Evolutionary conservation across 1,140 invertebrate species (phyloP).

Genomic region (Drosophila elegans): DNA sequence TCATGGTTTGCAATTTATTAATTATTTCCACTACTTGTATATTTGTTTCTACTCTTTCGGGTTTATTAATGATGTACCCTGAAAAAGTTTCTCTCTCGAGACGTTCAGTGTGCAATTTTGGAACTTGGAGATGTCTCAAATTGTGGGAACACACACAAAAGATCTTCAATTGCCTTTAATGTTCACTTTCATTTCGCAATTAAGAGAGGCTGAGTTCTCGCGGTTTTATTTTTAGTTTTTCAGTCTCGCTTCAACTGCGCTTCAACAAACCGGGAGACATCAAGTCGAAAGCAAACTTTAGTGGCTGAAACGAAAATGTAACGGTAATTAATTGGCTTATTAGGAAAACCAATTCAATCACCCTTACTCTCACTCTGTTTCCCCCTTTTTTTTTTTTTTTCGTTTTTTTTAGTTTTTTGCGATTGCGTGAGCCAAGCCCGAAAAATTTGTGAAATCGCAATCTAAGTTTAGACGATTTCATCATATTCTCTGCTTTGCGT

Average conservation of each 20-base stretch:
- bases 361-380: constrained; percentile 10
- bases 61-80: constrained; percentile 11
- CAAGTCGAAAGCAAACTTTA: constrained; percentile 13
- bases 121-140: neutral
- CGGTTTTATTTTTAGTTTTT: constrained; percentile 12
- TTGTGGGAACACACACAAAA: constrained; percentile 43
- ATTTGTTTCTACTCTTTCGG: neutral
- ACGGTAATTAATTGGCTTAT: constrained; percentile 71
- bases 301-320: constrained; percentile 47
- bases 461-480: constrained; percentile 78
- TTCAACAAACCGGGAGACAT: constrained; percentile 38
- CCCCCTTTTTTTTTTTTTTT: neutral
- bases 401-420: constrained; percentile 5
- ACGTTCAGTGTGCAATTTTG: constrained; percentile 6
- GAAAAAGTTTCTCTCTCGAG: constrained; percentile 14
- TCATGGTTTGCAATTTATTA: constrained; percentile 11
- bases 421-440: constrained; percentile 57
- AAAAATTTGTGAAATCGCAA: constrained; percentile 41
- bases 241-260: constrained; percentile 55
- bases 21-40: constrained; percentile 13
- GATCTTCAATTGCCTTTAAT: constrained; percentile 55
- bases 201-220: constrained; percentile 53
- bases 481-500: constrained; percentile 68
- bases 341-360: constrained; percentile 32
- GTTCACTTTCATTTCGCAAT: constrained; percentile 69